A percentile compares a stretch with the other conserved stretches of the same genome.
Evolutionary conservation across 2,113 vertebrate species (phyloP).

Genomic region (Willisornis vidua): DNA sequence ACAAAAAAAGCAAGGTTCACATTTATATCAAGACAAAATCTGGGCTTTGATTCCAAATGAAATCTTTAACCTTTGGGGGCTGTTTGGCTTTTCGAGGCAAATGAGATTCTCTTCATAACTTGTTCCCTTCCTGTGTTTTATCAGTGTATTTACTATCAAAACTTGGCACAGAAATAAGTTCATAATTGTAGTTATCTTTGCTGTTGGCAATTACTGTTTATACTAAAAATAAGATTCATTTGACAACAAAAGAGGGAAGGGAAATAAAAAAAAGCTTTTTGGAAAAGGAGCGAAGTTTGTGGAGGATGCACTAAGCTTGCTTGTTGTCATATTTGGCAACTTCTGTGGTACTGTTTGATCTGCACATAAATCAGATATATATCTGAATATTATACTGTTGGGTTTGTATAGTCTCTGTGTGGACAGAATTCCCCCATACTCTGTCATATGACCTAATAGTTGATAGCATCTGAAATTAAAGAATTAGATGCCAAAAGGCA

Average conservation of each 20-base stretch:
- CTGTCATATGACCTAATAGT: background rate
- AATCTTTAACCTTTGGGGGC: background rate
- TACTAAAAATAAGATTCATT: background rate
- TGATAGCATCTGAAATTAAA: background rate
- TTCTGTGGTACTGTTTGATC: background rate
- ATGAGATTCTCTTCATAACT: background rate
- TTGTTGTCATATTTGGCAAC: background rate
- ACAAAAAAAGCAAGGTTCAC: background rate
- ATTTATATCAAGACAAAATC: background rate
- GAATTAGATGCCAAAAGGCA: background rate
- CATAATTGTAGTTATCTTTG: background rate
- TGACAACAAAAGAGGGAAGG: background rate
- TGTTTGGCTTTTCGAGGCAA: background rate
- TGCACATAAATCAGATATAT: background rate
- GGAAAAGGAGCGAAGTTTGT: background rate
- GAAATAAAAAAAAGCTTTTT: background rate
- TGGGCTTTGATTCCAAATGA: background rate
- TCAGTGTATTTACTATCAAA: background rate
- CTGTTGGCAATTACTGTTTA: background rate
- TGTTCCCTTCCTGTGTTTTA: background rate
- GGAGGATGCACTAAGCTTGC: background rate
- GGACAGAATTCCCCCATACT: background rate
- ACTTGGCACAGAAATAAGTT: background rate
- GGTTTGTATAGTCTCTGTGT: background rate
- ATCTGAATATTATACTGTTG: background rate